These are phyloP conservation scores for Drosophila subsilvestris DNA, from an alignment of 2,888 invertebrate species.

Conservation along the genomic window DNA sequence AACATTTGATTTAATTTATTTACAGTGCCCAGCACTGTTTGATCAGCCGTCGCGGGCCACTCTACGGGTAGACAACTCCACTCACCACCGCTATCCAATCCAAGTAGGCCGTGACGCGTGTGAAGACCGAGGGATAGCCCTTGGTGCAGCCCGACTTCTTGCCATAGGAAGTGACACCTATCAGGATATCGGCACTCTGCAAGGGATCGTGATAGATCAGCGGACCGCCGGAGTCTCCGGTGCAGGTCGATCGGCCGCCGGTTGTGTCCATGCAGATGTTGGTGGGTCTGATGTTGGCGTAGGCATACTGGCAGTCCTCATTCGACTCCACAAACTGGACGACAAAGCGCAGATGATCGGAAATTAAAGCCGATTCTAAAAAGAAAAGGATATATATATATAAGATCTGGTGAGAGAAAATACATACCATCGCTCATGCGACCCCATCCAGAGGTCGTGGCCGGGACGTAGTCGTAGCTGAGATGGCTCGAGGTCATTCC, in stretches of 20 bases:
- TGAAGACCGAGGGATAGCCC: constrained; percentile 58
- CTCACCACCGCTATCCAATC: constrained; percentile 78
- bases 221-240: constrained; percentile 67
- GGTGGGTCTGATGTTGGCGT: constrained; percentile 28
- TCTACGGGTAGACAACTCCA: constrained; percentile 57
- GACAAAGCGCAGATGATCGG: constrained; percentile 35
- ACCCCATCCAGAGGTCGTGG: constrained; percentile 63
- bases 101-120: constrained; percentile 77
- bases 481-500: constrained; percentile 1
- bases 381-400: not conserved
- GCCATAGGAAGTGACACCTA: constrained; percentile 64
- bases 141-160: constrained; percentile 56
- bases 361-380: constrained; percentile 26
- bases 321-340: constrained; percentile 47
- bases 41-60: not conserved
- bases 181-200: constrained; percentile 27
- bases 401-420: not conserved
- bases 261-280: constrained; percentile 62
- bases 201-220: constrained; percentile 33
- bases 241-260: constrained; percentile 58
- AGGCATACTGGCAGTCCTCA: constrained; percentile 38
- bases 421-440: constrained; percentile 47
- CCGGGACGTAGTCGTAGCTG: constrained; percentile 39
- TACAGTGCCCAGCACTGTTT: constrained; percentile 43
- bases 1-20: constrained; percentile 30